Percentiles rank a stretch among this genome's conserved stretches.
Conservation (phyloP, 2,113 vertebrate genomes). For the Myiagra hebetior region DNA sequence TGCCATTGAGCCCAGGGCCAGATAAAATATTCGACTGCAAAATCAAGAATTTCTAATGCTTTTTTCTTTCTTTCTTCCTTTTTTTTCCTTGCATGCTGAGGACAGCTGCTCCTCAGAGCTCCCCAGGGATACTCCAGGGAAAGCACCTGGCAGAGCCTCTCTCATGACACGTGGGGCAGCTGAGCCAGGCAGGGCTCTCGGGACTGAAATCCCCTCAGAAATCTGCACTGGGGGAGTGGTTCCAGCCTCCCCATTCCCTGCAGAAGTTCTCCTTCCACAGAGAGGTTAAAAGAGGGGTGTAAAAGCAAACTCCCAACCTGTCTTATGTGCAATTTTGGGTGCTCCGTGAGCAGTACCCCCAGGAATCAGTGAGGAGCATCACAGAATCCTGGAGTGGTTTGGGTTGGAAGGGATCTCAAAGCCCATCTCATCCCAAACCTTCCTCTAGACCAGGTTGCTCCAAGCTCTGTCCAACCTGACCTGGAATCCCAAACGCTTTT, state of each 20-base stretch:
- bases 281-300: background rate
- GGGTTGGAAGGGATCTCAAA: background rate
- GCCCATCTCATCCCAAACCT: background rate
- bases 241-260: background rate
- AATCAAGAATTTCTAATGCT: background rate
- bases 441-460: background rate
- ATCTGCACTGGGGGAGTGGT: background rate
- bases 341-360: accelerated
- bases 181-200: background rate
- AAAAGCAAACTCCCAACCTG: background rate
- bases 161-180: accelerated
- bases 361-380: background rate
- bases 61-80: background rate
- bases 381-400: background rate
- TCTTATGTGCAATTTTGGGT: background rate
- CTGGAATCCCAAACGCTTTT: background rate
- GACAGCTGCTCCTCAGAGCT: background rate
- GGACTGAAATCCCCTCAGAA: background rate
- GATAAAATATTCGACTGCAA: background rate
- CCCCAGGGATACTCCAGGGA: background rate
- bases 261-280: background rate
- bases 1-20: background rate
- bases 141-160: background rate
- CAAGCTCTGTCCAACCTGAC: background rate
- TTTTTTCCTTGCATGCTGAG: background rate